These are phyloP conservation scores for Hypotaenidia philippensis DNA, from an alignment of 2,797 vertebrate species.

Conservation along the genomic window DNA sequence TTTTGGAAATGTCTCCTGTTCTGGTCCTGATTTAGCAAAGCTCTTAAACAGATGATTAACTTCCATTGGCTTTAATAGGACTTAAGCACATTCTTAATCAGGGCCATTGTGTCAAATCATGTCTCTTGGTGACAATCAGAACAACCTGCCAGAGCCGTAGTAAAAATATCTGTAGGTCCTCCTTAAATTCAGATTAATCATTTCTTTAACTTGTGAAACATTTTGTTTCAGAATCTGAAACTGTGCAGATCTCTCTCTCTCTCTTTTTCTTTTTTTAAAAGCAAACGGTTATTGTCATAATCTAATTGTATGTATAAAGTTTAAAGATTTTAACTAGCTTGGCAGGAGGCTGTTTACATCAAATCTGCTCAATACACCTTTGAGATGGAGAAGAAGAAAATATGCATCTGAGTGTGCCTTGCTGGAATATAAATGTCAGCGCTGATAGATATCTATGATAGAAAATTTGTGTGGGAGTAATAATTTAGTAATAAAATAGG, in stretches of 20 bases:
- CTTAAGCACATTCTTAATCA: slow-evolving; percentile 70
- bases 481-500: slow-evolving; percentile 76
- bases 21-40: slow-evolving; percentile 76
- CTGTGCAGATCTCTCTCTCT: not conserved
- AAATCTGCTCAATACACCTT: slow-evolving; percentile 65
- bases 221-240: slow-evolving; percentile 18
- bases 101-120: slow-evolving; percentile 61
- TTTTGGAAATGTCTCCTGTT: slow-evolving; percentile 72
- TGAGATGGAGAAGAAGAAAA: slow-evolving; percentile 46
- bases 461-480: slow-evolving; percentile 75
- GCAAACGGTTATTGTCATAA: slow-evolving; percentile 43
- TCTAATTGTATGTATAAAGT: slow-evolving; percentile 64
- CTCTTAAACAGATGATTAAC: slow-evolving; percentile 74
- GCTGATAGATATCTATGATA: slow-evolving; percentile 68
- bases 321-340: slow-evolving; percentile 71
- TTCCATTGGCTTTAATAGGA: slow-evolving; percentile 71
- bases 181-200: slow-evolving; percentile 18
- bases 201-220: not conserved
- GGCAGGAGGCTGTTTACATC: slow-evolving; percentile 61
- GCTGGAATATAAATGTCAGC: slow-evolving; percentile 67
- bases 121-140: slow-evolving; percentile 58
- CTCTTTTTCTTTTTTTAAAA: not conserved
- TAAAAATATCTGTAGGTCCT: slow-evolving; percentile 45
- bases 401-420: slow-evolving; percentile 38
- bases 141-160: not conserved